A percentile compares a stretch with the other conserved stretches of the same genome.
phyloP scores from a whole-genome alignment of 2,797 vertebrate species.

The Streptopelia turtur region DNA sequence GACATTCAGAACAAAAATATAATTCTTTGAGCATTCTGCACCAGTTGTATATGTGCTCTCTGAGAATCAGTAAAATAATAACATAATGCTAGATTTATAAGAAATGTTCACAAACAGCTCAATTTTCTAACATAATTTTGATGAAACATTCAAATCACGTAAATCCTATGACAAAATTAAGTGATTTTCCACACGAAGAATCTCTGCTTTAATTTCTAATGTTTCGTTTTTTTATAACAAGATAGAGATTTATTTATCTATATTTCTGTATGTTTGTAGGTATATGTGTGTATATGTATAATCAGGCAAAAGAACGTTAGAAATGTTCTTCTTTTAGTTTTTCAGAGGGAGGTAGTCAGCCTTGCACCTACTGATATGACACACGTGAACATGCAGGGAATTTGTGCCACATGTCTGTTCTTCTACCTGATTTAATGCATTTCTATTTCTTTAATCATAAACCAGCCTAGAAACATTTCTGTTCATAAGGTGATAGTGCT shows the following conservation, averaged over 20 bases:
- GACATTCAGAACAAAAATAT: not conserved
- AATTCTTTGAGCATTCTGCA: not conserved
- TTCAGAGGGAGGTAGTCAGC: fast-evolving
- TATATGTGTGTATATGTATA: not conserved
- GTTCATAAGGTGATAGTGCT: not conserved
- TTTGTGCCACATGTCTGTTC: not conserved
- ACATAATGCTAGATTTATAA: not conserved
- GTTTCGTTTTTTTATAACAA: not conserved
- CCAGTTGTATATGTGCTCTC: not conserved
- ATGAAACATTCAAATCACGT: not conserved
- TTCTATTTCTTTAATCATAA: not conserved
- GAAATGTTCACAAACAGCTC: not conserved
- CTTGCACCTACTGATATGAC: not conserved
- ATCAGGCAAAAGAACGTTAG: not conserved
- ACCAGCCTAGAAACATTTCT: not conserved
- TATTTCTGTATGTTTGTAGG: too few species aligned
- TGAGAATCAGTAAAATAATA: not conserved
- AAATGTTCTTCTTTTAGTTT: not conserved
- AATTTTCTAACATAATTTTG: not conserved
- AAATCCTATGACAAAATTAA: not conserved
- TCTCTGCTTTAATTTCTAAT: not conserved
- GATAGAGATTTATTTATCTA: not conserved
- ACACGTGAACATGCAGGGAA: not conserved
- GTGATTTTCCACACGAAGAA: not conserved
- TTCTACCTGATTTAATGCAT: not conserved